Evolutionary conservation across 2,888 invertebrate genomes (phyloP).

Genomic region (Nephrotoma guestfalica): DNA sequence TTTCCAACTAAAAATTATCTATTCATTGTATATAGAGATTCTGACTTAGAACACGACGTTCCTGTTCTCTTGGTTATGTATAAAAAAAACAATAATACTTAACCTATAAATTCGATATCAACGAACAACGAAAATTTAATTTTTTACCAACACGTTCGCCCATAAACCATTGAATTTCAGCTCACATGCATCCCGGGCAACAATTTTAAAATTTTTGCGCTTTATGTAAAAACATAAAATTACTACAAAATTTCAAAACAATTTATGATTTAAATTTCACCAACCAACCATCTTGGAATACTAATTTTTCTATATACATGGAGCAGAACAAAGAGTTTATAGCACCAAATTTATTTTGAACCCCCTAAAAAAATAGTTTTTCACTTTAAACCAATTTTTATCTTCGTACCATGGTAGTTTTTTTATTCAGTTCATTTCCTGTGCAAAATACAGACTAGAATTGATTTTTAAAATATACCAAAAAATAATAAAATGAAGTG

Average conservation of each 20-base stretch:
- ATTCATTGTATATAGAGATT: no score
- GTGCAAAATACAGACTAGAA: neutral
- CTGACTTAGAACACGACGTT: no score
- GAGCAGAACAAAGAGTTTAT: neutral
- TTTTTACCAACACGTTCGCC: neutral
- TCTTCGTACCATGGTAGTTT: neutral
- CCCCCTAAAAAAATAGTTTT: neutral
- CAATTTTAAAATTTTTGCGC: neutral
- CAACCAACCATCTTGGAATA: neutral
- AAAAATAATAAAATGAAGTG: neutral
- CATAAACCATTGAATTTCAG: neutral
- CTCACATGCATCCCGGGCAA: neutral
- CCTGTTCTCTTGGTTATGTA: no score
- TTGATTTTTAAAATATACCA: neutral
- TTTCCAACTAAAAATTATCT: no score
- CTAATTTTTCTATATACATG: neutral
- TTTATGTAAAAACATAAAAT: neutral
- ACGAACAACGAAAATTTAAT: neutral
- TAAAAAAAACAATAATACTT: no score
- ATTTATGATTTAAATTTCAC: neutral
- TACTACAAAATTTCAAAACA: neutral
- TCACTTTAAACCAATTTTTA: neutral
- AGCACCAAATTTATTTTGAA: neutral
- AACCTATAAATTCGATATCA: no score
- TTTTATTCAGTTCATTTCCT: neutral